Conservation (phyloP, 2,888 invertebrate species). For the Acleris holmiana region DNA sequence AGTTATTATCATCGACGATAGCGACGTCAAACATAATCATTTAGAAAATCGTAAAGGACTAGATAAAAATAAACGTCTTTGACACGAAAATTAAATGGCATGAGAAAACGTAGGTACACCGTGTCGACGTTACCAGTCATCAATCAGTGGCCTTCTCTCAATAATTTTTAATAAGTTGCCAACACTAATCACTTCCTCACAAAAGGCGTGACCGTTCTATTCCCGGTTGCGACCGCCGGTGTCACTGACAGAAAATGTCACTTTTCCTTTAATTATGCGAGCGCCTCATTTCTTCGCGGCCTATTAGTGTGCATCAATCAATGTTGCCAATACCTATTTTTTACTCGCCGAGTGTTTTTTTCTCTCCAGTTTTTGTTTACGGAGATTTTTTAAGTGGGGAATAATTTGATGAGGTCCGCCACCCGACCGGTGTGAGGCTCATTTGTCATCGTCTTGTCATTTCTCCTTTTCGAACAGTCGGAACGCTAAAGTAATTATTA, state of each 20-base stretch:
- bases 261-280: slow-evolving; percentile 80
- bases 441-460: slow-evolving; percentile 85
- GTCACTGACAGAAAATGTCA: slow-evolving; percentile 83
- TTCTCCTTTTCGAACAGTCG: slow-evolving; percentile 82
- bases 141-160: slow-evolving; percentile 82
- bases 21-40: slow-evolving; percentile 35
- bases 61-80: slow-evolving; percentile 25
- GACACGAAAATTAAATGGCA: slow-evolving; percentile 24
- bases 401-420: slow-evolving; percentile 84
- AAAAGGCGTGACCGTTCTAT: slow-evolving; percentile 81
- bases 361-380: slow-evolving; percentile 80
- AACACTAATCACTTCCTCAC: slow-evolving; percentile 81
- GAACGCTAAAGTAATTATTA: slow-evolving; percentile 82
- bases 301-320: slow-evolving; percentile 85
- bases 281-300: slow-evolving; percentile 83
- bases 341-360: slow-evolving; percentile 75
- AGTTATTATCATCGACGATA: slow-evolving; percentile 36
- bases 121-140: slow-evolving; percentile 61
- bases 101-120: slow-evolving; percentile 39
- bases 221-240: slow-evolving; percentile 66
- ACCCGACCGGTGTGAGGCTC: slow-evolving; percentile 82
- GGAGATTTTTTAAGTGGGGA: slow-evolving; percentile 83
- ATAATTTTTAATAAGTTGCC: slow-evolving; percentile 82
- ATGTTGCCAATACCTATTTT: slow-evolving; percentile 85
- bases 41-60: slow-evolving; percentile 37